A percentile compares a stretch with the other conserved stretches of the same genome.
These are phyloP conservation scores for Nomia melanderi DNA, from an alignment of 1,140 invertebrate genomes.

Conservation along the genomic window DNA sequence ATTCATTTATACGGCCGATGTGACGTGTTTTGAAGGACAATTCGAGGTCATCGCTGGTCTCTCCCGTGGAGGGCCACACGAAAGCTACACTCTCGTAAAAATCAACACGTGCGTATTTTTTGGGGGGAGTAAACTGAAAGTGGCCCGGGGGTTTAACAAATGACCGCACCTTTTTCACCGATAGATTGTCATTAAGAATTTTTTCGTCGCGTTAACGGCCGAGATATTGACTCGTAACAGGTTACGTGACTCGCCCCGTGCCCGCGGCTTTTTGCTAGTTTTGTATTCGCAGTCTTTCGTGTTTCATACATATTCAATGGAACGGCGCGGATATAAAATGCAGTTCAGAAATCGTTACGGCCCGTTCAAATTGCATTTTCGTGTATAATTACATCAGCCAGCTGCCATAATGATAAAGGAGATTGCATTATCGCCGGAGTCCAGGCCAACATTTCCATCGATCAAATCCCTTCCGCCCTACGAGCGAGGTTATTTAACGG, in stretches of 20 bases:
- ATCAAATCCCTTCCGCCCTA: constrained; percentile 50
- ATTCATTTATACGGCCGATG: no score
- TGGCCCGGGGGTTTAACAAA: background rate
- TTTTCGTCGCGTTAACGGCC: background rate
- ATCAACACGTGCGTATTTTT: background rate
- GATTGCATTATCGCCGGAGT: constrained; percentile 50
- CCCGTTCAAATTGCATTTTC: constrained; percentile 43
- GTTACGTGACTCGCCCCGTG: constrained; percentile 12
- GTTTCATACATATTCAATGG: constrained; percentile 47
- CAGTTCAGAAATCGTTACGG: constrained; percentile 42
- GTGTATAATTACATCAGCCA: constrained; percentile 43
- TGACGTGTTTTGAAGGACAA: no score
- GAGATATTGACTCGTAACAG: background rate
- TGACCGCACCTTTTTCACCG: background rate
- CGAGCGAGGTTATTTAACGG: constrained; percentile 49
- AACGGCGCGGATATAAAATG: constrained; percentile 18
- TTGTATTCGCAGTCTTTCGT: constrained; percentile 25
- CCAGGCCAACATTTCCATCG: constrained; percentile 47
- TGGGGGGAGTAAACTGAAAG: background rate
- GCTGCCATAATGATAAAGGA: constrained; percentile 47
- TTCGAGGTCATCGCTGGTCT: no score
- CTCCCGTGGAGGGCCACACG: no score
- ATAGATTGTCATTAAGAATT: background rate
- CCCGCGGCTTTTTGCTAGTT: background rate
- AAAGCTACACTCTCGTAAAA: no score